Evolutionary conservation across 2,888 invertebrate species (phyloP).

Genomic region (Ligdia adustata): DNA sequence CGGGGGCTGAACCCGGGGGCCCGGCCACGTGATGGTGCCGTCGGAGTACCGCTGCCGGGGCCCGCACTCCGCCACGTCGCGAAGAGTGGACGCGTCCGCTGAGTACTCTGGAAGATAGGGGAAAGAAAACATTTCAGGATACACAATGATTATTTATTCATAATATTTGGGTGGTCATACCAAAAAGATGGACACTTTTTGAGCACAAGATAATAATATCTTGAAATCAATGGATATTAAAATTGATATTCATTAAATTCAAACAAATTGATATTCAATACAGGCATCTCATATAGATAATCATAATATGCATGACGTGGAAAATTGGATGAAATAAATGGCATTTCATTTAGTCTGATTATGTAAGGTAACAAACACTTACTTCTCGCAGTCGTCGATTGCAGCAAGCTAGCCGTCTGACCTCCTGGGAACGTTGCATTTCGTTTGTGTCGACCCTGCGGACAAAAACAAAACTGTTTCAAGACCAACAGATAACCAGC

Average conservation of each 20-base stretch:
- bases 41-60: conserved; percentile 84
- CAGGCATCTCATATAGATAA: too few species aligned
- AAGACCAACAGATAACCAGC: not conserved
- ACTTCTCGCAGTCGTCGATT: conserved; percentile 86
- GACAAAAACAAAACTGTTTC: conserved; percentile 37
- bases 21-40: conserved; percentile 80
- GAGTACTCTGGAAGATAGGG: conserved; percentile 64
- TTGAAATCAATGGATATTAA: too few species aligned
- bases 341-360: too few species aligned
- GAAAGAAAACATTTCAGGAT: too few species aligned
- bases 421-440: conserved; percentile 92
- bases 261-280: too few species aligned
- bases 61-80: conserved; percentile 79
- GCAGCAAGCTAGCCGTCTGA: conserved; percentile 86
- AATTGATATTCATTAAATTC: too few species aligned
- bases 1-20: conserved; percentile 77
- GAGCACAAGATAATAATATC: too few species aligned
- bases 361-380: conserved; percentile 53
- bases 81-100: conserved; percentile 75
- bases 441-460: conserved; percentile 89
- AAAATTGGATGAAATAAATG: too few species aligned
- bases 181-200: too few species aligned
- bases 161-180: too few species aligned
- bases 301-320: too few species aligned
- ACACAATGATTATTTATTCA: too few species aligned